Percentiles rank a stretch among this genome's conserved stretches.
Evolutionary conservation across 2,113 vertebrate species (phyloP).

Genomic region (Orthochromis malagaraziensis): DNA sequence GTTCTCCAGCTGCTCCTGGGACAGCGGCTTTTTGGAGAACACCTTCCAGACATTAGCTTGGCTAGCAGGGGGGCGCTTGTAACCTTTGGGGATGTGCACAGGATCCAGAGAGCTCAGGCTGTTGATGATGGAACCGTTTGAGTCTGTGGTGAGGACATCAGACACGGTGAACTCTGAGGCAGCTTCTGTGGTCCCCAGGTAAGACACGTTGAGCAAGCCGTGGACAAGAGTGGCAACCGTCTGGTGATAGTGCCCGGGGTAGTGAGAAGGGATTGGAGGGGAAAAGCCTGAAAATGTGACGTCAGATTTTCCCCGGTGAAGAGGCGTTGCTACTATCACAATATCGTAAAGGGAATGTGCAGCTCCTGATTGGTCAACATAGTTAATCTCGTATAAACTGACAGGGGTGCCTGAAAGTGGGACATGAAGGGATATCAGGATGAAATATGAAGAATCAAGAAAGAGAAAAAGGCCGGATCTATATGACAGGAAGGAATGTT

Average conservation of each 20-base stretch:
- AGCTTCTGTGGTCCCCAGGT: constrained; percentile 63
- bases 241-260: constrained; percentile 74
- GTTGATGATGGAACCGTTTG: constrained; percentile 68
- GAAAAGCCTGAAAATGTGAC: constrained; percentile 82
- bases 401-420: constrained; percentile 60
- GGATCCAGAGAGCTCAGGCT: constrained; percentile 73
- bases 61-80: constrained; percentile 21
- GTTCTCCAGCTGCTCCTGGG: constrained; percentile 68
- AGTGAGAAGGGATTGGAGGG: constrained; percentile 73
- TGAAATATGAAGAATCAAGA: neutral
- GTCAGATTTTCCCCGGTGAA: constrained; percentile 77
- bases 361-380: constrained; percentile 69
- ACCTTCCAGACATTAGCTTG: constrained; percentile 79
- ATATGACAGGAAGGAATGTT: neutral
- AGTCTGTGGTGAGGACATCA: constrained; percentile 74
- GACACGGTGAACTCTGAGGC: constrained; percentile 64
- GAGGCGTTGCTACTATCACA: constrained; percentile 80
- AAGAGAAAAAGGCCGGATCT: neutral
- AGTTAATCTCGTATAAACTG: constrained; percentile 78
- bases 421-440: neutral
- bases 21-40: constrained; percentile 74
- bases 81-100: constrained; percentile 26
- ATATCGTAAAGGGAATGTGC: constrained; percentile 81
- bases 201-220: constrained; percentile 79
- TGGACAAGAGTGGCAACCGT: constrained; percentile 79